Evolutionary conservation across 1,140 invertebrate genomes (phyloP).

Genomic region (Penaeus chinensis): DNA sequence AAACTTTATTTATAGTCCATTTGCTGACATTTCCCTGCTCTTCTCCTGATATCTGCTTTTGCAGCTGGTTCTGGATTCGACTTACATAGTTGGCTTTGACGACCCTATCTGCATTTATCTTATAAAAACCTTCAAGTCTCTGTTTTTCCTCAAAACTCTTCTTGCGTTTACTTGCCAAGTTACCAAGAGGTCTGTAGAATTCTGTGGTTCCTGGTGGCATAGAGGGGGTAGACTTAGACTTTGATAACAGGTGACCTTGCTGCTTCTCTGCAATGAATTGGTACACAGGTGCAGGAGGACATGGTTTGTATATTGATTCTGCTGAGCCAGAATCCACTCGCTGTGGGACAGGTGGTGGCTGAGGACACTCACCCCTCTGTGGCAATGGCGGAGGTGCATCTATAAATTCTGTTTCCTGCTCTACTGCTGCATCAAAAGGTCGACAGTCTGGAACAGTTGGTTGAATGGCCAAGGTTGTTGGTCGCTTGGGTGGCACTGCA

Average conservation of each 20-base stretch:
- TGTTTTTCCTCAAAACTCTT: slow-evolving; percentile 8
- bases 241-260: slow-evolving; percentile 18
- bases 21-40: not conserved
- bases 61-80: slow-evolving; percentile 25
- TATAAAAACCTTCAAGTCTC: not conserved
- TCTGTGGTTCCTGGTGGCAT: slow-evolving; percentile 2
- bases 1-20: not conserved
- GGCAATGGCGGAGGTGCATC: slow-evolving; percentile 52
- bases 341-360: slow-evolving; percentile 53
- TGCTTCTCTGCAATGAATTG: not conserved
- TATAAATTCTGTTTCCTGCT: not conserved
- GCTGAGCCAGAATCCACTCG: not conserved
- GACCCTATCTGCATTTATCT: not conserved
- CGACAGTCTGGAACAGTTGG: slow-evolving; percentile 61
- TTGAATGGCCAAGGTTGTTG: slow-evolving; percentile 54
- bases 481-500: slow-evolving; percentile 41
- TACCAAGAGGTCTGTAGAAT: not conserved
- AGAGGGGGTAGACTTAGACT: slow-evolving; percentile 58
- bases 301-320: slow-evolving; percentile 19
- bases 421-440: not conserved
- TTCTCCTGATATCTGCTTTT: not conserved
- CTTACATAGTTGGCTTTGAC: slow-evolving; percentile 35
- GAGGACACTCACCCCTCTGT: slow-evolving; percentile 48
- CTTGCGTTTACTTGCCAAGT: not conserved
- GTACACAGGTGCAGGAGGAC: slow-evolving; percentile 6